A percentile compares a stretch with the other conserved stretches of the same genome.
Conservation (phyloP, 2,797 vertebrate species). For the Philypnodon macrostomus region DNA sequence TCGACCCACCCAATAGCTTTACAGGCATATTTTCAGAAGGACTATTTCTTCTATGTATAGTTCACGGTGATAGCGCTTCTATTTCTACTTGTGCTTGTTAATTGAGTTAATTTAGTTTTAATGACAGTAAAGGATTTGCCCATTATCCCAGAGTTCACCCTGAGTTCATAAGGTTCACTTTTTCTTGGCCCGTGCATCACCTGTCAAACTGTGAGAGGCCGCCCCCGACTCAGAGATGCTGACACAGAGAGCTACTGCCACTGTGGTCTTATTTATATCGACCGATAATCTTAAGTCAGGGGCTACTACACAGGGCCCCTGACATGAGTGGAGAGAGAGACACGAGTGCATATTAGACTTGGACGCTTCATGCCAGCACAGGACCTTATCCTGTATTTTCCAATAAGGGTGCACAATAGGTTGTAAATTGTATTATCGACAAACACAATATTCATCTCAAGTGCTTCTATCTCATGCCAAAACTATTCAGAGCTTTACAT, state of each 20-base stretch:
- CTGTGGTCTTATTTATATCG: conserved; percentile 7
- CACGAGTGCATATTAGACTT: conserved; percentile 1
- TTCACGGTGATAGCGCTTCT: no score
- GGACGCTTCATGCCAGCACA: neutral
- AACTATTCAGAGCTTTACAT: no score
- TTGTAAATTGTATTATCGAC: no score
- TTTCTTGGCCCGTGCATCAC: neutral
- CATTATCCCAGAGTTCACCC: conserved; percentile 14
- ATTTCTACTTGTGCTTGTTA: no score
- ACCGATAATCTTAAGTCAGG: conserved; percentile 7
- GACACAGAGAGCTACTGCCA: neutral
- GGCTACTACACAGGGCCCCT: neutral
- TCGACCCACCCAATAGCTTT: no score
- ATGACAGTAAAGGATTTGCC: conserved; percentile 7
- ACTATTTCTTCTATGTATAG: no score
- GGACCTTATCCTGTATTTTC: neutral
- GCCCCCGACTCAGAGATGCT: neutral
- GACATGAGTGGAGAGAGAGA: neutral
- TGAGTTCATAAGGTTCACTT: conserved; percentile 1
- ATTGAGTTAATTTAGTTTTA: neutral
- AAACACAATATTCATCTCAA: no score
- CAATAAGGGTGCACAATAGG: neutral
- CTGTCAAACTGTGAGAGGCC: neutral
- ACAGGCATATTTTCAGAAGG: no score
- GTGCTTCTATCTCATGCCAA: no score